Conservation (phyloP, 2,113 vertebrate genomes). For the Pachyramphus minor region DNA sequence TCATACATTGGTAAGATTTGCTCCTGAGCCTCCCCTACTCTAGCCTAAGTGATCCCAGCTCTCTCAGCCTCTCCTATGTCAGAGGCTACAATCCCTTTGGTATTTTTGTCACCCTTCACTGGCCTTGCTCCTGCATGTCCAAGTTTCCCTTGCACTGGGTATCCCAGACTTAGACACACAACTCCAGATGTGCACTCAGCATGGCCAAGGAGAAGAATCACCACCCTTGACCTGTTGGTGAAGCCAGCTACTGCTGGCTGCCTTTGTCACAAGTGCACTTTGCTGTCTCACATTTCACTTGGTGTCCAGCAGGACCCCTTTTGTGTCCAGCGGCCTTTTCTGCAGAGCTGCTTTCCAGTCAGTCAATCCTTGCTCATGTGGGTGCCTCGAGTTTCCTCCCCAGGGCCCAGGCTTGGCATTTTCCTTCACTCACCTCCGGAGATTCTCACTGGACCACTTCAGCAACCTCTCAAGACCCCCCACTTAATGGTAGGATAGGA, state of each 20-base stretch:
- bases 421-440: not conserved
- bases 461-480: not conserved
- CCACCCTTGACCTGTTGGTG: not conserved
- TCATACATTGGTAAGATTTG: not conserved
- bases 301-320: not conserved
- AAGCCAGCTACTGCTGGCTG: rapidly evolving
- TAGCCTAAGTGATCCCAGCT: not conserved
- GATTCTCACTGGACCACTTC: not conserved
- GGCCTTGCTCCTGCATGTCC: not conserved
- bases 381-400: not conserved
- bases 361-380: not conserved
- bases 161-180: not conserved
- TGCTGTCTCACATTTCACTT: not conserved
- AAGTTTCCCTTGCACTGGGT: not conserved
- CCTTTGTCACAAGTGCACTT: not conserved
- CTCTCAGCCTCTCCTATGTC: not conserved
- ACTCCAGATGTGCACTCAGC: not conserved
- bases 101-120: not conserved
- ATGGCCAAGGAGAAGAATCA: not conserved
- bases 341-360: not conserved
- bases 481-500: not conserved
- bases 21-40: not conserved
- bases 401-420: not conserved
- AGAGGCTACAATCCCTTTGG: not conserved
- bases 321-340: not conserved